Evolutionary conservation across 1,140 invertebrate genomes (phyloP).

Genomic region (Catajapyx aquilonaris): DNA sequence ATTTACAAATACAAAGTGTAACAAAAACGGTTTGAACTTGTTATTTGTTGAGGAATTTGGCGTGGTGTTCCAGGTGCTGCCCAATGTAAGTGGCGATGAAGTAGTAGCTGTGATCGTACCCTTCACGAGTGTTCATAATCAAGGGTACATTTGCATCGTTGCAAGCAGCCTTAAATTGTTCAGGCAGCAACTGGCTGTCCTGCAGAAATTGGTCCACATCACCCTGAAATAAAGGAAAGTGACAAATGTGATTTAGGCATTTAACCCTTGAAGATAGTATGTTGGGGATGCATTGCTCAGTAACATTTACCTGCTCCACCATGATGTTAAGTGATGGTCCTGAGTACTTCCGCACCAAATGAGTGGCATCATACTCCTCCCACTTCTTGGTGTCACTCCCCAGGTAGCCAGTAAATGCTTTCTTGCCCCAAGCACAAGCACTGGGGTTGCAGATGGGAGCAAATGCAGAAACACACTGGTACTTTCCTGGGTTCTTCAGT

Average conservation of each 20-base stretch:
- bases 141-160: conserved; percentile 44
- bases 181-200: conserved; percentile 57
- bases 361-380: conserved; percentile 74
- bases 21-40: too few relatives aligned
- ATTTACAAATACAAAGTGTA: too few relatives aligned
- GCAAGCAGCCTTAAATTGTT: conserved; percentile 58
- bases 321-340: conserved; percentile 66
- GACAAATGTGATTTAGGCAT: background rate
- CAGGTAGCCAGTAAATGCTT: conserved; percentile 72
- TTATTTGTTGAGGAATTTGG: conserved; percentile 31
- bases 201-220: conserved; percentile 60
- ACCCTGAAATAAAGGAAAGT: conserved; percentile 37
- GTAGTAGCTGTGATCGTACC: conserved; percentile 92
- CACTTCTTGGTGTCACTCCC: conserved; percentile 43
- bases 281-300: conserved; percentile 1
- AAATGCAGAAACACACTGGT: conserved; percentile 85
- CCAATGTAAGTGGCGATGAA: conserved; percentile 84
- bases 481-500: conserved; percentile 77
- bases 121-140: conserved; percentile 55
- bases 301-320: conserved; percentile 59
- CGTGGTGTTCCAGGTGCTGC: conserved; percentile 82
- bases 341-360: conserved; percentile 58
- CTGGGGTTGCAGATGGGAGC: conserved; percentile 84
- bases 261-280: conserved; percentile 4
- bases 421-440: conserved; percentile 66